Evolutionary conservation across 2,888 invertebrate species (phyloP), one percentile per base, ranked within the genome.

Genomic region (Esperia sulphurella): DNA sequence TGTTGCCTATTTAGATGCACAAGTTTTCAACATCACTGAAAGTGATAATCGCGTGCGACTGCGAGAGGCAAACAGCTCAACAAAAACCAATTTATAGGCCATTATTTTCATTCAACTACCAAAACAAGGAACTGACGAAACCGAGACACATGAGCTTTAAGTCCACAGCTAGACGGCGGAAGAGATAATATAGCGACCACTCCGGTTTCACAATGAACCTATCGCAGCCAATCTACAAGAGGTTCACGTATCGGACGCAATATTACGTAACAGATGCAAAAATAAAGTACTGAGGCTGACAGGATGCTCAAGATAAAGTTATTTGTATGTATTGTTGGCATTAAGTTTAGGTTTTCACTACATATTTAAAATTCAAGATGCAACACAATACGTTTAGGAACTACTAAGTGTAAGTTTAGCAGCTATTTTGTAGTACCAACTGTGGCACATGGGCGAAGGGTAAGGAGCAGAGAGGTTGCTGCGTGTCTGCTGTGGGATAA

Each of bases 111-210:
- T 60, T 64, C 59, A 61, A 63, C 52, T 61, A 61, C 61, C 57
- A 58, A 59, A 69, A 68, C 60, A 65, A 72, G 71, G 65, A 71
- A 70, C 65, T 74, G 70, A 71, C 67, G 69, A 66, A 74, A 71
- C 45, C 41, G 49, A 52, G 33, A 40, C 49, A 57, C 51, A 49
- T 21, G 50, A 42, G 46, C 46, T 41, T 46, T 41, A 14, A 14
- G 35, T 41, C 41, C 21, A 46, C 33, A 39, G 14, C 35, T n/a
- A 10, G 41, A 41, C 29, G 40, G 21, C 29, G 40, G 21, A 35
- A 9, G 21, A 31, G 38, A 35, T 2, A 35, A 31, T 31, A 31
- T 1, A 31, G 38, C 54, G 48, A 59, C 54, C 52, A 39, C 43
- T 53, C 48, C 10, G 41, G 56, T 69, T 67, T 58, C 62, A 66